Evolutionary conservation across 2,888 invertebrate species (phyloP).

Genomic region (Odontocolon sp.): DNA sequence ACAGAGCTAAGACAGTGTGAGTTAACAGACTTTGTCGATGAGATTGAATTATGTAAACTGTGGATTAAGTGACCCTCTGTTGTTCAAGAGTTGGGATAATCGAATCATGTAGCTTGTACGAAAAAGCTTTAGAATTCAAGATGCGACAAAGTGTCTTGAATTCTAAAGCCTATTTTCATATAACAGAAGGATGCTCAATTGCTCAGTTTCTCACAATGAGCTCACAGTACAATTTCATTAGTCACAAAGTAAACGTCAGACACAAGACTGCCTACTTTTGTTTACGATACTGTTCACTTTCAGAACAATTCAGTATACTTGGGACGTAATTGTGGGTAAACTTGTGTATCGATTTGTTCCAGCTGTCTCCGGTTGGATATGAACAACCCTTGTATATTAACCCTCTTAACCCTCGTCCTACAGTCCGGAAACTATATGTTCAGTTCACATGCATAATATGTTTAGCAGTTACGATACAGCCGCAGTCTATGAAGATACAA

Average conservation of each 20-base stretch:
- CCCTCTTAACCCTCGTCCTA: slow-evolving; percentile 39
- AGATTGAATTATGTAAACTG: slow-evolving; percentile 15
- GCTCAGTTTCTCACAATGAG: background rate
- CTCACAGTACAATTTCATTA: slow-evolving; percentile 5
- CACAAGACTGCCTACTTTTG: background rate
- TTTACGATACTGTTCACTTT: no score
- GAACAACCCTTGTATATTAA: slow-evolving; percentile 15
- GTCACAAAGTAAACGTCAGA: background rate
- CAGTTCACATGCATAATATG: slow-evolving; percentile 19
- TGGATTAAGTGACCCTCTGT: slow-evolving; percentile 20
- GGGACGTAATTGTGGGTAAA: slow-evolving; percentile 20
- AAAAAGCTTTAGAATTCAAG: slow-evolving; percentile 27
- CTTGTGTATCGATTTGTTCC: slow-evolving; percentile 22
- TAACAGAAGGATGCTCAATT: background rate
- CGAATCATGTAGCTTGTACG: slow-evolving; percentile 18
- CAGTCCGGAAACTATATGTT: background rate
- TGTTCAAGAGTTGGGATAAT: slow-evolving; percentile 32
- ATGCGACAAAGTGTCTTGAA: background rate
- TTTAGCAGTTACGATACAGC: background rate
- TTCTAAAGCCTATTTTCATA: background rate
- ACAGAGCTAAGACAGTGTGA: no score
- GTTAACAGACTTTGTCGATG: slow-evolving; percentile 29
- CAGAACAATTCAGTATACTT: background rate
- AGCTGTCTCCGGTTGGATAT: slow-evolving; percentile 22
- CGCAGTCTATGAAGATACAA: slow-evolving; percentile 3